These are phyloP conservation scores for Melipona bicolor DNA, from an alignment of 2,888 invertebrate species.

Conservation along the genomic window DNA sequence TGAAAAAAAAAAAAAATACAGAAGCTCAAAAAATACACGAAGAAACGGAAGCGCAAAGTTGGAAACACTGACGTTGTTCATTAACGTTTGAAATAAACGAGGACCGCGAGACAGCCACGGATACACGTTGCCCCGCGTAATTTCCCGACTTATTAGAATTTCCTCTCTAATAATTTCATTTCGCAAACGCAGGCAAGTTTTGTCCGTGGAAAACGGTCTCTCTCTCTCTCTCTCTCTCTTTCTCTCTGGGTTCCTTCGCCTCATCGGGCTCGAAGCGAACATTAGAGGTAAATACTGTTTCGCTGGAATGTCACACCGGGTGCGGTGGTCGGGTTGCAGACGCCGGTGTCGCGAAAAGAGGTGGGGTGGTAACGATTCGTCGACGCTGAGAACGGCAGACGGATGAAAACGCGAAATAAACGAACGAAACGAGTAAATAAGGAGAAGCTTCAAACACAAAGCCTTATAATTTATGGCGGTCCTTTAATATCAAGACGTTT, in stretches of 20 bases:
- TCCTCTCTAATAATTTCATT: slow-evolving; percentile 5
- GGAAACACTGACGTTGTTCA: too few relatives aligned
- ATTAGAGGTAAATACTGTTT: slow-evolving; percentile 13
- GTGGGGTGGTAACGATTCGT: slow-evolving; percentile 4
- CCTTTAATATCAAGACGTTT: slow-evolving; percentile 61
- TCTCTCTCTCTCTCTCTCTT: too few relatives aligned
- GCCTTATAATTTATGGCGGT: slow-evolving; percentile 64
- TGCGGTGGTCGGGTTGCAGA: not conserved
- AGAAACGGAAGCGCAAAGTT: too few relatives aligned
- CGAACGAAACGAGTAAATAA: slow-evolving; percentile 57
- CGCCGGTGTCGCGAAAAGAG: not conserved
- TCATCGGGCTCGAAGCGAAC: not conserved
- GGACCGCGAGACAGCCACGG: too few relatives aligned
- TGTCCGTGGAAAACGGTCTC: not conserved
- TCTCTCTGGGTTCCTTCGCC: not conserved
- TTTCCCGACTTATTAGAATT: slow-evolving; percentile 5
- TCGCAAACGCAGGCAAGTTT: not conserved
- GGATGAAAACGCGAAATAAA: slow-evolving; percentile 9
- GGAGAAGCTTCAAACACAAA: slow-evolving; percentile 57
- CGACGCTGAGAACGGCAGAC: not conserved
- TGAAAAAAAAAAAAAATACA: too few relatives aligned
- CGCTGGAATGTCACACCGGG: slow-evolving; percentile 15
- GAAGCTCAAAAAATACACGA: too few relatives aligned
- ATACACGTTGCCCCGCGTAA: not conserved
- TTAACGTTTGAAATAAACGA: too few relatives aligned